phyloP scores from a whole-genome alignment of 1,140 invertebrate species.

The Macrotrachela quadricornifera region DNA sequence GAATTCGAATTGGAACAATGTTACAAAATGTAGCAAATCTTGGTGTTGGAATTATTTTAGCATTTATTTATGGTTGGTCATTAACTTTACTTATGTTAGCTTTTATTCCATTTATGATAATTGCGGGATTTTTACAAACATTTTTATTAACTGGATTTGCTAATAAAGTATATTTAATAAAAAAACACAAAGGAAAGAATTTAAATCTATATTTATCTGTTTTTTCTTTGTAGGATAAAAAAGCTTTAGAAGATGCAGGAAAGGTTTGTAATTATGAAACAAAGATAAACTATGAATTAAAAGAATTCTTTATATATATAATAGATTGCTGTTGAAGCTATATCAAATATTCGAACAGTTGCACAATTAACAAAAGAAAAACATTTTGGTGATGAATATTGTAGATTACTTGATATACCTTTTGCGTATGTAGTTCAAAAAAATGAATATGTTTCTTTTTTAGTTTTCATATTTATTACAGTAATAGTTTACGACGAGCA shows the following conservation, averaged over 20 bases:
- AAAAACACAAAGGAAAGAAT: neutral
- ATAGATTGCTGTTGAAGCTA: neutral
- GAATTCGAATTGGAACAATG: neutral
- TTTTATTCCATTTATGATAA: constrained; percentile 53
- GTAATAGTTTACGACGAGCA: no score
- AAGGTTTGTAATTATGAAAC: no score
- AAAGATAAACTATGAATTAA: no score
- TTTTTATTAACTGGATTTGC: constrained; percentile 42
- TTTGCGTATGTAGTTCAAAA: no score
- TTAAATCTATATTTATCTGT: no score
- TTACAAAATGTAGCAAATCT: constrained; percentile 39
- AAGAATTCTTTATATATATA: no score
- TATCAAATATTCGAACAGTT: neutral
- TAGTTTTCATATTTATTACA: no score
- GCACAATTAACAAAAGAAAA: neutral
- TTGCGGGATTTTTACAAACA: constrained; percentile 47
- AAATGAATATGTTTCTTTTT: no score
- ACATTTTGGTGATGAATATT: neutral
- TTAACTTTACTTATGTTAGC: constrained; percentile 51
- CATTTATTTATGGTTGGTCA: constrained; percentile 57
- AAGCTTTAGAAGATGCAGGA: constrained; percentile 12
- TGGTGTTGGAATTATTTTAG: constrained; percentile 43
- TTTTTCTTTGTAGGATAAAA: constrained; percentile 5
- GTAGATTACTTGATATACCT: no score
- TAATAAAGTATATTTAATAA: neutral